phyloP scores from a whole-genome alignment of 2,113 vertebrate genomes.

The Dipodomys stephensi region DNA sequence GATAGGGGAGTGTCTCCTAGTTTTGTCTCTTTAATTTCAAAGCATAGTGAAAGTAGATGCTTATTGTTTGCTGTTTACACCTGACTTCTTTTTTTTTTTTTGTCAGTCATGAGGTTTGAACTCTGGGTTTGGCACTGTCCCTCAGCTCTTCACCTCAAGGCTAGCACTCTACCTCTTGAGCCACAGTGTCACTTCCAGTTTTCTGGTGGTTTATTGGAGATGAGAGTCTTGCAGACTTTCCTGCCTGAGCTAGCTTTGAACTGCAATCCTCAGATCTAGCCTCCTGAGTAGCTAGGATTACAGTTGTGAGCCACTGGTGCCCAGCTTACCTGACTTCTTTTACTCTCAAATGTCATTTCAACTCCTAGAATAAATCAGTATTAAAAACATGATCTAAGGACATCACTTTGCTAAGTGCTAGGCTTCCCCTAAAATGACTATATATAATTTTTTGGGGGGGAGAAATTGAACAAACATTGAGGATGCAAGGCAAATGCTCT shows the following conservation, averaged over 20 bases:
- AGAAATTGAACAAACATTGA: background rate
- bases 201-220: too few species aligned
- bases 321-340: background rate
- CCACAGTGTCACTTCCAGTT: too few species aligned
- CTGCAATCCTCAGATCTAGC: too few species aligned
- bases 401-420: background rate
- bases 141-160: too few species aligned
- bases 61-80: background rate
- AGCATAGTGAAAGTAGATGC: background rate
- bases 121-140: too few species aligned
- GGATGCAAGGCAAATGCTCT: background rate
- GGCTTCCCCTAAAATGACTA: background rate
- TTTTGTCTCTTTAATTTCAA: conserved; percentile 15
- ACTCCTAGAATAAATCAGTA: background rate
- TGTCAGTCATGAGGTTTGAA: too few species aligned
- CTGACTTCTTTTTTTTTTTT: background rate
- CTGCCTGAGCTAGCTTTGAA: too few species aligned
- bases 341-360: background rate
- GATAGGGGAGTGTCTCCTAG: too few species aligned
- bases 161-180: too few species aligned
- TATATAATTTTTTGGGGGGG: background rate
- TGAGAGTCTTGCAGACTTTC: too few species aligned
- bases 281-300: too few species aligned
- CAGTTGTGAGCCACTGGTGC: too few species aligned
- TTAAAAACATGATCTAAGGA: background rate